A percentile compares a stretch with the other conserved stretches of the same genome.
Evolutionary conservation across 2,797 vertebrate genomes (phyloP).

Genomic region (Alcedo atthis): DNA sequence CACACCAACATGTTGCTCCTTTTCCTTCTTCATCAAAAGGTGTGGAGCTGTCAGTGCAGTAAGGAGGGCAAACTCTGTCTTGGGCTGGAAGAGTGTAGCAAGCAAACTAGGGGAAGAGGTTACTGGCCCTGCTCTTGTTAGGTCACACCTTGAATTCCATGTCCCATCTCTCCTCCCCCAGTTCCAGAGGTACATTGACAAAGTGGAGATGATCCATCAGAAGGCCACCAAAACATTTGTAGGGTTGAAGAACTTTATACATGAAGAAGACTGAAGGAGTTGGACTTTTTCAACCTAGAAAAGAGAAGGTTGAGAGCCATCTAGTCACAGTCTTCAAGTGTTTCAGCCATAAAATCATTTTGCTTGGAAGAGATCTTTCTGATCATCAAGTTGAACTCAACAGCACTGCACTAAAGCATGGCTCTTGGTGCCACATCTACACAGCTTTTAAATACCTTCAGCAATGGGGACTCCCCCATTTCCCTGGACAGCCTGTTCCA

Average conservation of each 20-base stretch:
- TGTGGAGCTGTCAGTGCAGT: neutral
- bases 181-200: neutral
- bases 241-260: neutral
- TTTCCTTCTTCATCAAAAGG: neutral
- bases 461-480: neutral
- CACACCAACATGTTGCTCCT: accelerated
- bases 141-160: neutral
- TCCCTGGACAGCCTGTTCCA: neutral
- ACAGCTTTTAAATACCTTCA: neutral
- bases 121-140: neutral
- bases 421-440: neutral
- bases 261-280: neutral
- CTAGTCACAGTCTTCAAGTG: neutral
- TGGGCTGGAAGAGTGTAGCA: neutral
- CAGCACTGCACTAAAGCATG: neutral
- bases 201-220: neutral
- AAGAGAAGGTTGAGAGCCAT: neutral
- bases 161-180: neutral
- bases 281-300: neutral
- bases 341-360: neutral
- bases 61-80: neutral
- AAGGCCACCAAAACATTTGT: neutral
- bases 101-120: neutral
- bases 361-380: neutral
- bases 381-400: neutral